Base-by-base conservation (phyloP, 2,888 invertebrate genomes). In the Lochmaea capreae region DNA sequence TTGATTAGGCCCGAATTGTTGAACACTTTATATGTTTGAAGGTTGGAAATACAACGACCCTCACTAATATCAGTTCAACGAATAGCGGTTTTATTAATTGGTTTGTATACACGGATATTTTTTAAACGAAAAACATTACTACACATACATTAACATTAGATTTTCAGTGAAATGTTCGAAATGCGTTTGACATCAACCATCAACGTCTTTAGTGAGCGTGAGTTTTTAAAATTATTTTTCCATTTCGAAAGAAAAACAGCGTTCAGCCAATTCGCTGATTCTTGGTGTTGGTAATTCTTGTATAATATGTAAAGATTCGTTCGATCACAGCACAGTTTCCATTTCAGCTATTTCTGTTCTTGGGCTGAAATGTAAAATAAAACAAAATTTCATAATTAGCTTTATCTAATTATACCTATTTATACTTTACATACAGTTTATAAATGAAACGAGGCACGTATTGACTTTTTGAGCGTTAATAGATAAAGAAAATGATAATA, bases 241-340 rank as follows among this genome's bases (percentile, higher is more conserved):
- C 26, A 63, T 16, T 26, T 63, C 62, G 62, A 63, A 63, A 43
- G 62, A 63, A 63, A 63, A 63, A 63, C 43, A 43, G 62, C 18
- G 18, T 8, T 63, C 62, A 43, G 42, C 62, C 18, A 43, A 42
- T 43, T 63, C 62, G 43, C 39, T 43, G 62, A 63, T 63, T 43
- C 58, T 78, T 79, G 79, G 78, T 78, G 78, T 77, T 79, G 75
- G 39, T 18, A 57, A 57, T 71, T 71, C 65, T 71, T 73, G 62
- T 67, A 72, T 74, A 39, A 39, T 39, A 74, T 77, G 69, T 69
- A 76, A 73, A 61, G 73, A 73, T 72, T 76, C 71, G 61, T 77
- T 76, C 72, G 71, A 90, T 94, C 94, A 95, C 92, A 95, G 94
- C 90, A 95, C 95, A 86, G 95, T 96, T 91, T 96, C 95, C 93